Evolutionary conservation across 2,888 invertebrate genomes (phyloP).

Genomic region (Coelinius sp.): DNA sequence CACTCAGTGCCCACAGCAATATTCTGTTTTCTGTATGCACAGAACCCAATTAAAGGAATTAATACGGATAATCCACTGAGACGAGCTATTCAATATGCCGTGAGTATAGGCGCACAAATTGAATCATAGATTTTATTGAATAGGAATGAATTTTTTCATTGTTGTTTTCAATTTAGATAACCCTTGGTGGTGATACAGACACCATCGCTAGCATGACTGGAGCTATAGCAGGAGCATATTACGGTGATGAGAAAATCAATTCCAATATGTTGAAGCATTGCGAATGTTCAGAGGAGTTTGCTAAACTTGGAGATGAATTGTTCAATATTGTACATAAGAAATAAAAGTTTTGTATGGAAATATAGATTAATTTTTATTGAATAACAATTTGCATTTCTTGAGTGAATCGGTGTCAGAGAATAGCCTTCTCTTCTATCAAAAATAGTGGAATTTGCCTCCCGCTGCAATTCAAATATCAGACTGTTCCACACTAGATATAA

Average conservation of each 20-base stretch:
- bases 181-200: conserved; percentile 83
- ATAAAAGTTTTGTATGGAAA: conserved; percentile 15
- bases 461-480: no score
- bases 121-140: not conserved
- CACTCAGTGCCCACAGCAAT: conserved; percentile 82
- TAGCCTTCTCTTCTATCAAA: no score
- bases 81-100: conserved; percentile 78
- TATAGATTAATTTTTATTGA: not conserved
- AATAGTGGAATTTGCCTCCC: no score
- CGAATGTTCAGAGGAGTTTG: conserved; percentile 74
- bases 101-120: conserved; percentile 47
- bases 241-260: conserved; percentile 75
- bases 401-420: no score
- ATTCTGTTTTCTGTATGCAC: conserved; percentile 77
- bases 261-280: conserved; percentile 74
- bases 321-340: conserved; percentile 52
- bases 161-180: conserved; percentile 68
- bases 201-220: conserved; percentile 85
- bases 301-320: conserved; percentile 73
- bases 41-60: conserved; percentile 71
- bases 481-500: no score
- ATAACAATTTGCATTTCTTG: not conserved
- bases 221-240: conserved; percentile 79
- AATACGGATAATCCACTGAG: conserved; percentile 75
- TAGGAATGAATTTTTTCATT: not conserved